These are phyloP conservation scores for Oreortyx pictus DNA, from an alignment of 2,797 vertebrate genomes.

Conservation along the genomic window DNA sequence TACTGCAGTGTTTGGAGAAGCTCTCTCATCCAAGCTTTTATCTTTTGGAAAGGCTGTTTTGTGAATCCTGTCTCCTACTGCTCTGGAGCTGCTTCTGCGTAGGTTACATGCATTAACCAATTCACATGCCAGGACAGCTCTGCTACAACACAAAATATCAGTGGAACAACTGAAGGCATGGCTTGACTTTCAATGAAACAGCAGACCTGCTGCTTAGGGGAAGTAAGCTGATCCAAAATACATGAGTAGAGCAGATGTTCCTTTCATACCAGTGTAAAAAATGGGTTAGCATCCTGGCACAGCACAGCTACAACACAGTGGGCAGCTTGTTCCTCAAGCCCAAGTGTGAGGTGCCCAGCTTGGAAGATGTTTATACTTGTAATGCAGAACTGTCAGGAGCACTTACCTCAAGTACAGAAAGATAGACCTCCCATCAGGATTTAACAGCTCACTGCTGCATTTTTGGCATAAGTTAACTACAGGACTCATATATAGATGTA, in stretches of 20 bases:
- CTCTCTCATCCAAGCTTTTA: not conserved
- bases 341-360: not conserved
- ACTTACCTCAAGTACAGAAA: not conserved
- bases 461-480: not conserved
- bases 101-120: not conserved
- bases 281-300: not conserved
- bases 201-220: not conserved
- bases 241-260: slow-evolving; percentile 54
- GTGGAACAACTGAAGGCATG: not conserved
- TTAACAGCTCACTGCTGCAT: not conserved
- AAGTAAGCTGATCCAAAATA: not conserved
- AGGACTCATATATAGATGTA: not conserved
- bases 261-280: not conserved
- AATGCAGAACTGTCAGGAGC: not conserved
- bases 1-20: not conserved
- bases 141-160: not conserved
- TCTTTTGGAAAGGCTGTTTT: not conserved
- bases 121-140: not conserved
- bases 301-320: not conserved
- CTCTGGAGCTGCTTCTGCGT: not conserved
- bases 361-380: not conserved
- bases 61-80: not conserved
- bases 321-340: not conserved
- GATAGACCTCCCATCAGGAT: slow-evolving; percentile 14
- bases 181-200: not conserved